Evolutionary conservation across 2,888 invertebrate species (phyloP), one percentile per base, ranked within the genome.

Genomic region (Cheiracanthium punctorium): DNA sequence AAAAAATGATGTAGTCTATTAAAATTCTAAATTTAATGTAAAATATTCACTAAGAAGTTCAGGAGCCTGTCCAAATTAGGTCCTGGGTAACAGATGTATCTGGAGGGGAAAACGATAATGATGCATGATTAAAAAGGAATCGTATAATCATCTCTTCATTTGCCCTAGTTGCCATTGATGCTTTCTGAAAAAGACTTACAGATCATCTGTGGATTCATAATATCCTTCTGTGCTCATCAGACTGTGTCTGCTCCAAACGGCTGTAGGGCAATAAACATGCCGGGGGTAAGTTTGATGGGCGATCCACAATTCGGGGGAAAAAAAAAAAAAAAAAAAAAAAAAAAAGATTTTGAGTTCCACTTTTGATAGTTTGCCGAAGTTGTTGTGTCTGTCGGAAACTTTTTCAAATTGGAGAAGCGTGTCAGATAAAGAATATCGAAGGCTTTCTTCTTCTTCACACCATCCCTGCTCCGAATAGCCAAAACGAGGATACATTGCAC

Each of bases 401-500:
- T 5, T 37, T 37, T 12, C 14, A 58, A 58, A 58, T 24, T 58
- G 24, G 58, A 58, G 4, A 58, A 58, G 58, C 58, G 58, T 58
- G 58, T 58, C 58, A 58, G 24, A 58, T n/a, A n/a, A n/a, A 37
- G 5, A 24, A 58, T 24, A 58, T 58, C 58, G 58, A 58, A 37
- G 58, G 24, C 24, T 8, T n/a, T n/a, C n/a, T n/a, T n/a, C n/a
- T n/a, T n/a, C n/a, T n/a, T n/a, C n/a, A n/a, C n/a, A n/a, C 58
- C 12, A 24, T 1, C 24, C 58, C 24, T 58, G 58, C 20, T 58
- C 58, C 12, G 58, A 58, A 58, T 58, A 20, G 24, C 7, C 24
- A 58, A n/a, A 58, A 58, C 58, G 58, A 58, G 58, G 58, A 58
- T 24, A 37, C 37, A 37, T 37, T 37, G 20, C 24, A 58, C 58